Evolutionary conservation across 2,888 invertebrate genomes (phyloP), one percentile per base, ranked within the genome.

Genomic region (Caenorhabditis sinica): DNA sequence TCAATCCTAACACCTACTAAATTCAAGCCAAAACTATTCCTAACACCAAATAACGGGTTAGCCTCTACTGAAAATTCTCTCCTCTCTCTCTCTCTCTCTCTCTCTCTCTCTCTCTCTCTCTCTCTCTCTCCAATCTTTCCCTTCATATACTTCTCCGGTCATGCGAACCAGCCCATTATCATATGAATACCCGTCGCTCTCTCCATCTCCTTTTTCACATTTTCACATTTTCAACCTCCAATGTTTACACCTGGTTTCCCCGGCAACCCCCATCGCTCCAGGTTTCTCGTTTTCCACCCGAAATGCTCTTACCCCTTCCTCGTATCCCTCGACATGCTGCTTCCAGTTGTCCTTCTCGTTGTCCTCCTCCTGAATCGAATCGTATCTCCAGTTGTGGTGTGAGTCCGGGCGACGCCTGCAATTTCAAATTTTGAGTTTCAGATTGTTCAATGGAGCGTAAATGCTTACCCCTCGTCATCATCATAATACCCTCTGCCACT

Each of bases 321-420:
- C 82, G 25, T 77, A 81, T 23, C 69, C 82, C 33, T 81, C 81
- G 13, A 77, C 74, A 20, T 82, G 58, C 33, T 43, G 40, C 28
- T 79, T 83, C 75, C 85, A 85, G 53, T 58, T 75, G 40, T 84
- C 79, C 60, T 83, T 80, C 30, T 85, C 82, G 13, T 30, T 45
- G 36, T 87, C 85, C 45, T 87, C 87, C 53, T 86, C 87, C 68
- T 87, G 87, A 25, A 87, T 82, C 63, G 83, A 83, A 51, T 87
- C 87, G 60, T 86, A 87, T 17, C 87, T 40, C 87, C 87, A 87
- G 51, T 85, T 85, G 63, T 85, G 85, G 23, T 72, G 81, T 40
- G 84, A 84, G 45, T 84, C 84, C 0, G 84, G 81, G 20, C 84
- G 25, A 13, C 56, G 56, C 8, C 25, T 56, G 5, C 13, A 28